Evolutionary conservation across 2,113 vertebrate genomes (phyloP), one percentile per base, ranked within the genome.

Genomic region (Macrotis lagotis): DNA sequence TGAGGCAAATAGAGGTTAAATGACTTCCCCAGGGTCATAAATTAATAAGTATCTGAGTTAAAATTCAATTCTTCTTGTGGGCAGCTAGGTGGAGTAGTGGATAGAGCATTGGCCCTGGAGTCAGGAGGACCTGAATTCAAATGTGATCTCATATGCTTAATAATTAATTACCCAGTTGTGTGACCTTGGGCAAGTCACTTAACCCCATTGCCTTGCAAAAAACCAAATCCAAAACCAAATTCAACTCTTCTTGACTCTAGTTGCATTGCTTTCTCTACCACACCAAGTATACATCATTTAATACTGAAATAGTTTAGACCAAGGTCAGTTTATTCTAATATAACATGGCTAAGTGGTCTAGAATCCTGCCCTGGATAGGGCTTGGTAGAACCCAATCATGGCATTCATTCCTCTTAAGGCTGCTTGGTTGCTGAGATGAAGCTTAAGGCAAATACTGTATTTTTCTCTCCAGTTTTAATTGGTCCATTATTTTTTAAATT

Each of bases 401-500:
- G 51, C 74, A 48, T 74, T 90, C 55, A 91, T 44, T 90, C 94
- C 94, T 93, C 93, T 91, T 91, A 37, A 28, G 19, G 89, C 89
- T 97, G 59, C 95, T 48, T 88, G 90, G 90, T 92, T 97, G 92
- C 94, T 97, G 95, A 96, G 55, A 26, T 74, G 95, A 90, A 95
- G 94, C 94, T 89, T 47, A 25, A 95, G 95, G 97, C 95, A 96
- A 97, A 95, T 66, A 90, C 48, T 94, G 96, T 51, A 88, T 97
- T 94, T 88, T 94, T 96, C 91, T 90, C 59, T 95, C 89, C 52
- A 25, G 91, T 59, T 96, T 97, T 98, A 98, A 97, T 97, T 98
- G 97, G 97, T 93, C 93, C 89, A 96, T 97, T 98, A 97, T 97
- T 98, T 97, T 83, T 96, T 96, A 97, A 97, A 96, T 97, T 97